Evolutionary conservation across 2,113 vertebrate genomes (phyloP).

Genomic region (Microtus pennsylvanicus): DNA sequence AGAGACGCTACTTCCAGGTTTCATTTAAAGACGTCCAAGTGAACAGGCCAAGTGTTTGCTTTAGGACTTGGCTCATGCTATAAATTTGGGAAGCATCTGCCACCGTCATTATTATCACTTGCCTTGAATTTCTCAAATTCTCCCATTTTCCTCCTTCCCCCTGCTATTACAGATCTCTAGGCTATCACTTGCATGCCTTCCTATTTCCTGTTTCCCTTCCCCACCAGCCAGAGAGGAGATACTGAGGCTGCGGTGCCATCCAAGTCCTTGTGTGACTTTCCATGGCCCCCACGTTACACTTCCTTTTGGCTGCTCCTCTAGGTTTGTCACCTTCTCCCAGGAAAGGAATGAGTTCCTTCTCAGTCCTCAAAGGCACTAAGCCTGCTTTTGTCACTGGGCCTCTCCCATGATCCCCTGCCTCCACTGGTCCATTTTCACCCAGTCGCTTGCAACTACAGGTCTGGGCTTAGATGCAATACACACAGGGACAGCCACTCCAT

Average conservation of each 20-base stretch:
- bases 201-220: background rate
- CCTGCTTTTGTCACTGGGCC: background rate
- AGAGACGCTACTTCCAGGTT: background rate
- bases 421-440: background rate
- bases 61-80: background rate
- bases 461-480: background rate
- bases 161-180: background rate
- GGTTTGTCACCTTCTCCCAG: background rate
- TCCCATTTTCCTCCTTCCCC: background rate
- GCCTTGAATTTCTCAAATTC: background rate
- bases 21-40: background rate
- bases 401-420: background rate
- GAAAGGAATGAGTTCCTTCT: background rate
- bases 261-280: background rate
- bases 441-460: background rate
- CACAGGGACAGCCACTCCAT: background rate
- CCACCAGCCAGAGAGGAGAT: background rate
- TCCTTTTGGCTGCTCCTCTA: background rate
- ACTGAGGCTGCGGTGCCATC: background rate
- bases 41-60: background rate
- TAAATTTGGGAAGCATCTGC: background rate
- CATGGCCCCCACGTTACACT: background rate
- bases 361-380: background rate
- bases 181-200: background rate
- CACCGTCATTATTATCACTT: background rate